These are phyloP conservation scores for Theretra japonica DNA, from an alignment of 2,888 invertebrate species.

Conservation along the genomic window DNA sequence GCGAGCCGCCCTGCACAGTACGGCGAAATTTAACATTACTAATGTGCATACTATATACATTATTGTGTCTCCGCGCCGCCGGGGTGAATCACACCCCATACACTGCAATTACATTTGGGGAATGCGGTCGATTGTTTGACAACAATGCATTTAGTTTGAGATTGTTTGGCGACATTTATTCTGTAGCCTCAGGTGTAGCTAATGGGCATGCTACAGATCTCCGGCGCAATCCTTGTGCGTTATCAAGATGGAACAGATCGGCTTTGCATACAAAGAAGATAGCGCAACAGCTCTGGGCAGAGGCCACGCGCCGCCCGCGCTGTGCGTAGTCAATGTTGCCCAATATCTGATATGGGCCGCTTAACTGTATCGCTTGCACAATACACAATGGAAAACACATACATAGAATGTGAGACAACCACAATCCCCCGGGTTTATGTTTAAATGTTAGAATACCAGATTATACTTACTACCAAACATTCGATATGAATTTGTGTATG, in stretches of 20 bases:
- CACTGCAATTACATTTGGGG: slow-evolving; percentile 16
- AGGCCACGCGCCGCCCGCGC: not conserved
- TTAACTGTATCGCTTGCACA: slow-evolving; percentile 11
- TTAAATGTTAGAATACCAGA: no score
- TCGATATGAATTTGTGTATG: no score
- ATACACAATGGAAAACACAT: not conserved
- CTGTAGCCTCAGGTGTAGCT: not conserved
- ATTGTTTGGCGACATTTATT: slow-evolving; percentile 6
- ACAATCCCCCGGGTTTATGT: not conserved
- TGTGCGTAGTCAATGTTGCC: not conserved
- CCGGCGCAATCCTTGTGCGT: not conserved
- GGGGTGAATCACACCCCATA: slow-evolving; percentile 12
- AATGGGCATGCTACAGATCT: not conserved
- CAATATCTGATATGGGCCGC: slow-evolving; percentile 14
- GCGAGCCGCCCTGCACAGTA: not conserved
- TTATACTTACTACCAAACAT: no score
- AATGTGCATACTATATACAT: not conserved
- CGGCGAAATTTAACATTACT: not conserved
- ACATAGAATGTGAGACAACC: not conserved
- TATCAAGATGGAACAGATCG: slow-evolving; percentile 21
- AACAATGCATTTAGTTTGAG: slow-evolving; percentile 3
- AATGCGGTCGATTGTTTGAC: not conserved
- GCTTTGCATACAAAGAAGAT: slow-evolving; percentile 23
- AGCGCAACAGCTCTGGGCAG: not conserved
- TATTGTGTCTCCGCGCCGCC: not conserved